Base-by-base conservation (phyloP, 2,113 vertebrate species). In the Gopherus evgoodei region DNA sequence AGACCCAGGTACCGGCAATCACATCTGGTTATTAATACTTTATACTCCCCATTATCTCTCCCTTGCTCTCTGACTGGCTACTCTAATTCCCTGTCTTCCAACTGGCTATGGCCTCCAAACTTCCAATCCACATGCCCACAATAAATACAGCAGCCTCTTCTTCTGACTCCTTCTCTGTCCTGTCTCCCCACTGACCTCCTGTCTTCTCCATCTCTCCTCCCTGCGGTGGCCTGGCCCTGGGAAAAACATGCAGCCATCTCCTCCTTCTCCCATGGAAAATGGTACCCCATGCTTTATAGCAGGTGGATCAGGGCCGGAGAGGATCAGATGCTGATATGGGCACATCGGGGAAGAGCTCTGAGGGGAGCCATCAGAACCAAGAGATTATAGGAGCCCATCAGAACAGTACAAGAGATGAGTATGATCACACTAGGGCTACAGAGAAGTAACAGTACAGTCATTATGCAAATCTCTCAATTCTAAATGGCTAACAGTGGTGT, bases 1-100 rank as follows among this genome's bases (percentile, higher is more conserved):
- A n/a, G 35, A 38, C 16, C 21, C 14, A 1, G 13, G 9, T 2
- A 47, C 11, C 35, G 1, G 13, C 1, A 19, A 1, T 4, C 57
- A 1, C 3, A 14, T 5, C 81, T 31, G 21, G 76, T 54, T 65
- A 24, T 49, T 12, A 76, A 42, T 5, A 35, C 59, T 53, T 93
- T n/a, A 53, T 69, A 5, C 69, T 79, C n/a, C 53, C 85, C 65
- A 11, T 42, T 25, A 31, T 25, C 42, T 47, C 24, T 44, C 75
- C 75, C 75, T 19, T 49, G 25, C 54, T 21, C 22, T 56, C 44
- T 62, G 65, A 69, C 8, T 69, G 7, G 16, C 16, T 69, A n/a
- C 16, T 35, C 3, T 69, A n/a, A 69, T 19, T n/a, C 31, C 31
- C 59, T 69, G 16, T 35, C 27, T 62, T 31, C 59, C 59, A 62